phyloP scores from a whole-genome alignment of 2,888 invertebrate species.

The Amiota minor region DNA sequence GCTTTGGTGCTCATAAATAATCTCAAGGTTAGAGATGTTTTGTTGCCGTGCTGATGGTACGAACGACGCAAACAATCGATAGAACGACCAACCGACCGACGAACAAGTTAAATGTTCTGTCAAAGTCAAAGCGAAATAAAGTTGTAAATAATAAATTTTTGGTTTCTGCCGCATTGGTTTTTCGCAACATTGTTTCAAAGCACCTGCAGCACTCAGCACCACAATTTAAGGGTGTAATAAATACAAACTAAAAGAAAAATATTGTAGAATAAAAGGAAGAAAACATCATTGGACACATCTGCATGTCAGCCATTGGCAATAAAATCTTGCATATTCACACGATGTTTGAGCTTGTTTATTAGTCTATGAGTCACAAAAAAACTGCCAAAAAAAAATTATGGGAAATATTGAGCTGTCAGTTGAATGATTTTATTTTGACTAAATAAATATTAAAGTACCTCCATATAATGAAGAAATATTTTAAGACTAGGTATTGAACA shows the following conservation, averaged over 20 bases:
- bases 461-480: no score
- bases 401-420: neutral
- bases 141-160: conserved; percentile 7
- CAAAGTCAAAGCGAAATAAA: neutral
- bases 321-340: neutral
- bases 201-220: conserved; percentile 13
- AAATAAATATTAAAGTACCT: no score
- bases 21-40: conserved; percentile 7
- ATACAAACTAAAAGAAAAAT: conserved; percentile 9
- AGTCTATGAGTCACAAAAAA: neutral
- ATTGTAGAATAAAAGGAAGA: neutral
- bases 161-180: neutral
- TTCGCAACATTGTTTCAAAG: neutral
- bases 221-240: neutral
- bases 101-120: conserved; percentile 2
- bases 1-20: conserved; percentile 1
- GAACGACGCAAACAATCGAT: no score
- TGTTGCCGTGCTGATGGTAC: no score
- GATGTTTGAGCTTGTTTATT: neutral
- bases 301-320: conserved; percentile 37
- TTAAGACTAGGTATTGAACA: neutral
- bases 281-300: conserved; percentile 24
- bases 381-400: neutral
- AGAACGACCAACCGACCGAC: no score
- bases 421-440: no score